Conservation (phyloP, 1,140 invertebrate species). For the Danaus plexippus region DNA sequence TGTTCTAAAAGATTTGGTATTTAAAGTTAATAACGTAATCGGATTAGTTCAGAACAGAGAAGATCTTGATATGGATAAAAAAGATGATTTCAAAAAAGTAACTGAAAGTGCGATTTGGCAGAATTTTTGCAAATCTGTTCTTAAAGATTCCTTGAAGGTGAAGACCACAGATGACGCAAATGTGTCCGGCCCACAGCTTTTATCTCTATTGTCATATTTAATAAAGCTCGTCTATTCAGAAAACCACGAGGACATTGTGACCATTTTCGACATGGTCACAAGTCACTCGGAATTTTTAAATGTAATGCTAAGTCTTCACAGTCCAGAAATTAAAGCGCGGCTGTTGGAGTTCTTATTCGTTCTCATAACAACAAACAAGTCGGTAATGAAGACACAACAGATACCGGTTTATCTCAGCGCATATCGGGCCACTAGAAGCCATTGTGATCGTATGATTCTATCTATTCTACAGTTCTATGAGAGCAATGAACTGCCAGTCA, state of each 20-base stretch:
- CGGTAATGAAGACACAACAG: slow-evolving; percentile 75
- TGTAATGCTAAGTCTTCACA: slow-evolving; percentile 71
- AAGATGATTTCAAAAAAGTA: slow-evolving; percentile 63
- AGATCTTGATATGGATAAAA: slow-evolving; percentile 40
- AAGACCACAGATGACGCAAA: slow-evolving; percentile 48
- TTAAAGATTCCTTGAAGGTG: slow-evolving; percentile 77
- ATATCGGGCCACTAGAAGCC: slow-evolving; percentile 77
- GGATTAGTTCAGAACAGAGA: slow-evolving; percentile 28
- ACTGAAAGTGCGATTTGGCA: slow-evolving; percentile 75
- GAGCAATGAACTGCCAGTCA: slow-evolving; percentile 72
- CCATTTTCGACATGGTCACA: slow-evolving; percentile 80
- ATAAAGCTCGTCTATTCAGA: slow-evolving; percentile 73
- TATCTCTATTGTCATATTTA: slow-evolving; percentile 72
- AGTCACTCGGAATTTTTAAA: slow-evolving; percentile 83
- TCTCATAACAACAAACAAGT: slow-evolving; percentile 74
- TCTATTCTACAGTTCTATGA: slow-evolving; percentile 78
- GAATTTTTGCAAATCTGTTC: slow-evolving; percentile 76
- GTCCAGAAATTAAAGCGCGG: slow-evolving; percentile 72
- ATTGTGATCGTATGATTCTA: slow-evolving; percentile 77
- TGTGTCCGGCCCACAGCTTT: slow-evolving; percentile 48
- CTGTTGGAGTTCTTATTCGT: slow-evolving; percentile 75
- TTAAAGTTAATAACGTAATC: slow-evolving; percentile 50
- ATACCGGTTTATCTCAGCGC: slow-evolving; percentile 80
- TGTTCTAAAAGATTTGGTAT: slow-evolving; percentile 60
- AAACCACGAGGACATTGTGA: slow-evolving; percentile 69